phyloP scores from a whole-genome alignment of 2,888 invertebrate genomes.

The Galeopsomyia nigrocyanea region DNA sequence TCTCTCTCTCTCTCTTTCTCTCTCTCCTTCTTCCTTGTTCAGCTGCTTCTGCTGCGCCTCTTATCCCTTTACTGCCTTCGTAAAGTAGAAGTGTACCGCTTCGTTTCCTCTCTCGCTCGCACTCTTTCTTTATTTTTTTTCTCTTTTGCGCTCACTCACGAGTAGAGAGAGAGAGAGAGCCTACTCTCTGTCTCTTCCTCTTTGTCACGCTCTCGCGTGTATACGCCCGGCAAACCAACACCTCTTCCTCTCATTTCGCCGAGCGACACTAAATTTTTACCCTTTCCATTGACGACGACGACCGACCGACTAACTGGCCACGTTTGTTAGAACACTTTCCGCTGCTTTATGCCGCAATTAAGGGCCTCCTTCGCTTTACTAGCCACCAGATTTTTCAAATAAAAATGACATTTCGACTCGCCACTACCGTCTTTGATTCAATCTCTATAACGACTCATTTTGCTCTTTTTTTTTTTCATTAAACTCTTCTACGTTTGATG shows the following conservation, averaged over 20 bases:
- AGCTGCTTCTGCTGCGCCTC: constrained; percentile 32
- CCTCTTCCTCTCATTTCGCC: not conserved
- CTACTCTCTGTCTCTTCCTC: constrained; percentile 15
- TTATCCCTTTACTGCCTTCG: constrained; percentile 37
- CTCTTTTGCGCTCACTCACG: not conserved
- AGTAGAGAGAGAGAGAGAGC: no score
- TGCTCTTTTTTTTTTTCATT: no score
- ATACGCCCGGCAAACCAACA: constrained; percentile 5
- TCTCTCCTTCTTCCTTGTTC: not conserved
- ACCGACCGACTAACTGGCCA: constrained; percentile 25
- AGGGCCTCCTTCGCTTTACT: not conserved
- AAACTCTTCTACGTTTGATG: no score
- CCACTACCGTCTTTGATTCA: no score
- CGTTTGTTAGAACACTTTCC: constrained; percentile 25
- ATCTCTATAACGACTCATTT: no score
- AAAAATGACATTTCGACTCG: not conserved
- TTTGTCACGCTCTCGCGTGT: constrained; percentile 14
- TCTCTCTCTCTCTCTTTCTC: constrained; percentile 12
- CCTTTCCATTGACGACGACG: not conserved
- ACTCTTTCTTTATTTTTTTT: constrained; percentile 7
- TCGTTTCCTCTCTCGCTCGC: constrained; percentile 27
- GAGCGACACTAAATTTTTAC: constrained; percentile 31
- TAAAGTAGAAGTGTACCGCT: constrained; percentile 41
- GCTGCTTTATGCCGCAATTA: constrained; percentile 27
- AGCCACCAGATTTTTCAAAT: constrained; percentile 8